phyloP scores from a whole-genome alignment of 1,140 invertebrate species.

The Melipona quadrifasciata region DNA sequence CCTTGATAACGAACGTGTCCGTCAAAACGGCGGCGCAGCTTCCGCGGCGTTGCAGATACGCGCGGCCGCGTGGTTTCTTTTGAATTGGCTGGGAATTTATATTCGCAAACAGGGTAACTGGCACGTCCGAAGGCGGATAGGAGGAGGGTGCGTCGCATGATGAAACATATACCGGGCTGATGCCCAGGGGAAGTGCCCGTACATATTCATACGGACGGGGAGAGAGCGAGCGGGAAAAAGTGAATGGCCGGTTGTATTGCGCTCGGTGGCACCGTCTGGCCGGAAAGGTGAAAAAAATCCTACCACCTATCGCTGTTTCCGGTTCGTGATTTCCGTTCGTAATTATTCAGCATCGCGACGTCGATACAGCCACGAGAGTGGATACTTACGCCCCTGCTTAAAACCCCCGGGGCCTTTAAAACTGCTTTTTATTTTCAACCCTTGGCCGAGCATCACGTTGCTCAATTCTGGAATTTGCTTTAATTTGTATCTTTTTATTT shows the following conservation, averaged over 20 bases:
- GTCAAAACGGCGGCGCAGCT: neutral
- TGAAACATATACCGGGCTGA: constrained; percentile 29
- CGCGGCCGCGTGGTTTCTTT: constrained; percentile 26
- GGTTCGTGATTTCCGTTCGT: neutral
- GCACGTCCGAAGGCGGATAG: too few species aligned
- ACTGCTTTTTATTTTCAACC: too few species aligned
- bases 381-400: too few species aligned
- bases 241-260: neutral
- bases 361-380: constrained; percentile 4
- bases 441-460: too few species aligned
- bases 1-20: constrained; percentile 17
- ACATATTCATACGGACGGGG: constrained; percentile 61
- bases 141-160: neutral
- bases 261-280: neutral
- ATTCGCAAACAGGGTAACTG: constrained; percentile 47
- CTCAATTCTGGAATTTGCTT: too few species aligned
- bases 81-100: constrained; percentile 50
- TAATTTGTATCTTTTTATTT: too few species aligned
- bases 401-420: too few species aligned
- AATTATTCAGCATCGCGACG: constrained; percentile 41
- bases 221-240: constrained; percentile 2
- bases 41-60: neutral
- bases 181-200: constrained; percentile 15
- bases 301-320: neutral
- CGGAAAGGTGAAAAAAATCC: constrained; percentile 20